These are phyloP conservation scores for Thalpophila matura DNA, from an alignment of 2,888 invertebrate genomes.

Conservation along the genomic window DNA sequence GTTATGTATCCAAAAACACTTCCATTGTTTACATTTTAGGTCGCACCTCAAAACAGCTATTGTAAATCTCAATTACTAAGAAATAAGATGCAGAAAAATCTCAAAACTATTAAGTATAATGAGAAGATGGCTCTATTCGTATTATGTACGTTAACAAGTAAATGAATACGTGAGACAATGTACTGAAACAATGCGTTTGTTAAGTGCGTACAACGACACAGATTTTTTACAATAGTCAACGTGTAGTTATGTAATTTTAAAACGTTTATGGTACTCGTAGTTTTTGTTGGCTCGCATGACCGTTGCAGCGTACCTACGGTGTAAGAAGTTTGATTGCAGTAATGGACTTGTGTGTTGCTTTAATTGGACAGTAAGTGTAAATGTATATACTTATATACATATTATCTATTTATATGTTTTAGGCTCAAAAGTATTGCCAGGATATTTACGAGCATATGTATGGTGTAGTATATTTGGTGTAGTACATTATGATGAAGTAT, in stretches of 20 bases:
- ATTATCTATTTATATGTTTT: not conserved
- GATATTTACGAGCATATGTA: too few relatives aligned
- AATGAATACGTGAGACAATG: constrained; percentile 67
- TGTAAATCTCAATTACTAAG: constrained; percentile 66
- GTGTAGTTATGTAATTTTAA: constrained; percentile 68
- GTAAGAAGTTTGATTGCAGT: constrained; percentile 27
- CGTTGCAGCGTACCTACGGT: constrained; percentile 20
- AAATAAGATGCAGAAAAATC: constrained; percentile 64
- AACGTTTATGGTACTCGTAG: constrained; percentile 52
- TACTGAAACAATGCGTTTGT: constrained; percentile 71
- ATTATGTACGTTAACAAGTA: constrained; percentile 61
- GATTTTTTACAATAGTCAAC: constrained; percentile 66
- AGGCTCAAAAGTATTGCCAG: too few relatives aligned
- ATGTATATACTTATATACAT: too few relatives aligned
- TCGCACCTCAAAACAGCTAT: constrained; percentile 61
- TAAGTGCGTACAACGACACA: constrained; percentile 71
- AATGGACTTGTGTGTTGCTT: constrained; percentile 2
- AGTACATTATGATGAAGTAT: too few relatives aligned
- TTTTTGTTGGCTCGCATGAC: constrained; percentile 51
- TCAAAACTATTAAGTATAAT: constrained; percentile 61
- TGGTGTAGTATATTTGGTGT: too few relatives aligned
- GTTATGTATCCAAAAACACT: constrained; percentile 42
- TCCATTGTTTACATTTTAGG: constrained; percentile 64
- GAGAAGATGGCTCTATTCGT: constrained; percentile 62
- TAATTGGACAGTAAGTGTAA: constrained; percentile 15